Evolutionary conservation across 1,140 invertebrate genomes (phyloP), one percentile per base, ranked within the genome.

Genomic region (Wasmannia auropunctata): DNA sequence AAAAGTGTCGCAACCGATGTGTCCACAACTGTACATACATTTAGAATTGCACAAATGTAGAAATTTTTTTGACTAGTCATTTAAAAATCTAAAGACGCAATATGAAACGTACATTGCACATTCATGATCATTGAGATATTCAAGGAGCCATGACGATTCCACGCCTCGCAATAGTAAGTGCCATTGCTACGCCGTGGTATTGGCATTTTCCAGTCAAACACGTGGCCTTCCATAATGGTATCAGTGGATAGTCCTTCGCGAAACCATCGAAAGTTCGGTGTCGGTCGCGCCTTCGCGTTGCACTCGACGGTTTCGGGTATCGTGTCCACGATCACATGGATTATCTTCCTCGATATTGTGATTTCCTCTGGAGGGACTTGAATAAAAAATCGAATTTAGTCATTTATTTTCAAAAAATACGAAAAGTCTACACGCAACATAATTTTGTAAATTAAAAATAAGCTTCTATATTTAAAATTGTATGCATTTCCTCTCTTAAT

Each of bases 321-420:
- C 77, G 97, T 96, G 85, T 97, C 96, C 92, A 98, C 98, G 31
- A 96, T 96, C 10, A 99, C 98, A 85, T 97, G 96, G 28, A 98
- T 96, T 34, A 96, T 94, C 56, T 95, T 95, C 14, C 97, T 96
- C 0, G 97, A 97, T 6, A 98, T 97, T 0, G 96, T 97, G 88
- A 98, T 96, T 90, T 98, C 97, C 92, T 98, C 97, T 5, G 98
- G 98, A 79, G 98, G 97, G 96, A 98, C 98, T 99, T 95, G 88
- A 91, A 87, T 83, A 90, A 88, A 72, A 16, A 63, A 84, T 80
- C 28, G 46, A 85, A 43, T 11, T 63, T 67, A 49, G 14, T 62
- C 7, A 65, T 54, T 8, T 22, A 54, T 54, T 19, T 46, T 14
- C 14, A 0, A 28, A 7, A 14, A 72, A 11, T 31, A 28, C 19